Percentiles rank a stretch among this genome's conserved stretches.
These are phyloP conservation scores for Seriola quinqueradiata DNA, from an alignment of 2,113 vertebrate species.

Conservation along the genomic window DNA sequence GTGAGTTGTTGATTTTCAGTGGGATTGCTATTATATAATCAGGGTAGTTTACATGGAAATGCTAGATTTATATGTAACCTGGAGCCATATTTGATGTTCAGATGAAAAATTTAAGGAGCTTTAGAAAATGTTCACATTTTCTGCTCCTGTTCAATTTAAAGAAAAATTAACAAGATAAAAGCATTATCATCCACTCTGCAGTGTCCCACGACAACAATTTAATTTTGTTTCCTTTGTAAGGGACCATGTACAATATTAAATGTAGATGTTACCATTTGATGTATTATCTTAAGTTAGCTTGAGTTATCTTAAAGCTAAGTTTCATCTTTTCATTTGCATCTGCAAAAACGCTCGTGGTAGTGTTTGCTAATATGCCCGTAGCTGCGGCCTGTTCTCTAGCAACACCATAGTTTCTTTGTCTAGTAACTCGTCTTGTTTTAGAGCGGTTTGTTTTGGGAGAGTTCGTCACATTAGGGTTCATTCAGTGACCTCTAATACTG, in stretches of 20 bases:
- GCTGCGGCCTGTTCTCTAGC: neutral
- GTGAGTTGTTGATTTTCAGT: neutral
- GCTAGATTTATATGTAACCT: no score
- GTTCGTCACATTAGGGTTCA: neutral
- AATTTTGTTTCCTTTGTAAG: no score
- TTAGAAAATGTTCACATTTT: no score
- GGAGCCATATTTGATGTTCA: no score
- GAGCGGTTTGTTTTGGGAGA: neutral
- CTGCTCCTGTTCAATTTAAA: no score
- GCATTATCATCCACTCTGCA: neutral
- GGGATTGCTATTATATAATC: neutral
- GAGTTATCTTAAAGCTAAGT: neutral
- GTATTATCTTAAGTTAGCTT: neutral
- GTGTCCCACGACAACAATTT: no score
- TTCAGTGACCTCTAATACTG: slow-evolving; percentile 1
- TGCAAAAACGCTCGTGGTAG: no score
- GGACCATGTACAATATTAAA: neutral
- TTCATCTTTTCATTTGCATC: neutral
- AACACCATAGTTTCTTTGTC: neutral
- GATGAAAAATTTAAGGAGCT: no score
- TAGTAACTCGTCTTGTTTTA: neutral
- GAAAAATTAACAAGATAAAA: neutral
- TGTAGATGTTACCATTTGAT: neutral
- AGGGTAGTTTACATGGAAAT: no score
- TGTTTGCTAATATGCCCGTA: neutral